Conservation (phyloP, 2,113 vertebrate species). For the Nanger granti region DNA sequence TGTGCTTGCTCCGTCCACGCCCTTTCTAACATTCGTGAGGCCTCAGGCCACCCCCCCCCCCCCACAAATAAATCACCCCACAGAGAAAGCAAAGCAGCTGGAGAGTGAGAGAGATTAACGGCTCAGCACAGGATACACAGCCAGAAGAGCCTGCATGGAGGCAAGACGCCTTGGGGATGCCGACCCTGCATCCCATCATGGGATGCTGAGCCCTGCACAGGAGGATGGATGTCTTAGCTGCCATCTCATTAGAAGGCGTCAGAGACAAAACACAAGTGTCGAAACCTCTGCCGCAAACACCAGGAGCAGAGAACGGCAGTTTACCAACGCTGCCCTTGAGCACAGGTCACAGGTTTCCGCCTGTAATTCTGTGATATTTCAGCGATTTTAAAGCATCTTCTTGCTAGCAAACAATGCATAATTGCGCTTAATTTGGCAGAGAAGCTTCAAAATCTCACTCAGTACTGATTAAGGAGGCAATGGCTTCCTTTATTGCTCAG, state of each 20-base stretch:
- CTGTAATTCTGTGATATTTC: neutral
- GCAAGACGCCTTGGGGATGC: neutral
- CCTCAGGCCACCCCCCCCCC: accelerated
- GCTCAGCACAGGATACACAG: neutral
- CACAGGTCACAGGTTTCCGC: neutral
- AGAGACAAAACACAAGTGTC: neutral
- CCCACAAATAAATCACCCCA: neutral
- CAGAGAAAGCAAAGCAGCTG: neutral
- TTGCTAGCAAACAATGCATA: neutral
- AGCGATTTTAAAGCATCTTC: neutral
- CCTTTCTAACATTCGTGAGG: conserved; percentile 11
- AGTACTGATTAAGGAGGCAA: conserved; percentile 44
- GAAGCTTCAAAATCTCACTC: conserved; percentile 25
- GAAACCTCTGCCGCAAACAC: neutral
- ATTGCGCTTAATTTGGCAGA: neutral
- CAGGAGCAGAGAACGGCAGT: neutral
- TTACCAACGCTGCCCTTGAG: neutral
- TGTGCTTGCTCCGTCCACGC: neutral
- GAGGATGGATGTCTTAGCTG: neutral
- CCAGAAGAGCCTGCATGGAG: neutral
- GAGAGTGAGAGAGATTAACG: neutral
- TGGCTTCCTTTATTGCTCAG: neutral
- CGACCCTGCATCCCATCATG: neutral
- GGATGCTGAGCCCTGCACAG: neutral
- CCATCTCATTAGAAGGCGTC: neutral